Base-by-base conservation (phyloP, 2,888 invertebrate genomes). In the Odontomyia ornata region DNA sequence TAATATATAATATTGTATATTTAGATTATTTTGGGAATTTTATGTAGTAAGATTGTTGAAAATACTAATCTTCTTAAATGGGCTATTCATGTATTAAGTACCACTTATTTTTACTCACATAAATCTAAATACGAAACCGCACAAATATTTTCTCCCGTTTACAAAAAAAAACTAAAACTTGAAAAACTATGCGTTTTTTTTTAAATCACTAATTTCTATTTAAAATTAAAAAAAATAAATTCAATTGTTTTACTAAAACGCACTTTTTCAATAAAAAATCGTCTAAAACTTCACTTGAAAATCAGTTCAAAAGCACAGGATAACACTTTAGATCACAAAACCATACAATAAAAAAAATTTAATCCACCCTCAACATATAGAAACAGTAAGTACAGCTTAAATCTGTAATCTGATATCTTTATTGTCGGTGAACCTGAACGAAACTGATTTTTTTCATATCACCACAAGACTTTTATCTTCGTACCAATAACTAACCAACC, bases 381-480 rank as follows among this genome's bases (percentile, higher is more conserved):
- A 36, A 9, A 36, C 3, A 36, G 9, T 36, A 36, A 5, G 5
- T 36, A 2, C 21, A 23, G 13, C 60, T 25, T 15, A 18, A 7
- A 60, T 23, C 13, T 60, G 18, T 7, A 60, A 25, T 23, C 60
- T 60, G 25, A 60, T 64, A 64, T n/a, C 64, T 64, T 64, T 64
- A 64, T 64, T 30, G 64, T 15, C 47, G 46, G 47, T 47, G 23
- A 46, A 23, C 47, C 47, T 23, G 47, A 69, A 25, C 46, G 47
- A 15, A 69, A 69, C 69, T 69, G 69, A 69, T 69, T 69, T 69
- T 69, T 69, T 69, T 13, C 69, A 47, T 69, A 46, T 69, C 69
- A 46, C 1, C 46, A 46, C 27, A 69, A 23, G 23, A 69, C 69
- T 69, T 69, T 47, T 69, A 69, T 69, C 47, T 13, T 69, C 69